A percentile compares a stretch with the other conserved stretches of the same genome.
Evolutionary conservation across 2,113 vertebrate species (phyloP).

Genomic region (Austrofundulus limnaeus): DNA sequence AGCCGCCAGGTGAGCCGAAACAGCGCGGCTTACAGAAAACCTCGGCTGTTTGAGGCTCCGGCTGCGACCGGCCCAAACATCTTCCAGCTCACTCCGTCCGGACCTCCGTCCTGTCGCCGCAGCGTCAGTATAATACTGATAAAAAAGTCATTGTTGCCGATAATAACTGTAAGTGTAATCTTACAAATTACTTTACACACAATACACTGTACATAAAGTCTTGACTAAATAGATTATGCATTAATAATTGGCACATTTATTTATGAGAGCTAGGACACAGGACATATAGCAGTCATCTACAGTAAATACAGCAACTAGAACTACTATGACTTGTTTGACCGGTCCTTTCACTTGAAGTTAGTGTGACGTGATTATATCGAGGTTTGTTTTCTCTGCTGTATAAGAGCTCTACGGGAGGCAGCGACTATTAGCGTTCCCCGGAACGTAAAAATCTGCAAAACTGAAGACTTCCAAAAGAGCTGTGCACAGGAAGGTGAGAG

Average conservation of each 20-base stretch:
- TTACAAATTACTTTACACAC: conserved; percentile 89
- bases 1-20: too few relatives aligned
- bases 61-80: conserved; percentile 13
- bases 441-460: conserved; percentile 45
- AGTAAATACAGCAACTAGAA: conserved; percentile 86
- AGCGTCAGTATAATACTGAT: conserved; percentile 86
- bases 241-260: conserved; percentile 96
- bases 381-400: conserved; percentile 62
- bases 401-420: conserved; percentile 63
- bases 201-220: conserved; percentile 88
- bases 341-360: conserved; percentile 80
- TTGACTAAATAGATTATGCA: conserved; percentile 85
- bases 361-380: conserved; percentile 75
- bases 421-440: conserved; percentile 64
- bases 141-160: conserved; percentile 70
- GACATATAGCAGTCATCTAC: conserved; percentile 80
- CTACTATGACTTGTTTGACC: conserved; percentile 73
- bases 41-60: conserved; percentile 33
- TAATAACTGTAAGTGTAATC: conserved; percentile 80
- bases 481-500: conserved; percentile 43
- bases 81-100: conserved; percentile 61
- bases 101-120: conserved; percentile 57
- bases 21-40: conserved; percentile 25
- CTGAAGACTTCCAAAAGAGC: conserved; percentile 39
- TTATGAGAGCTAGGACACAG: conserved; percentile 85